Percentiles rank a stretch among this genome's conserved stretches.
Evolutionary conservation across 2,113 vertebrate species (phyloP).

Genomic region (Scytalopus superciliaris): DNA sequence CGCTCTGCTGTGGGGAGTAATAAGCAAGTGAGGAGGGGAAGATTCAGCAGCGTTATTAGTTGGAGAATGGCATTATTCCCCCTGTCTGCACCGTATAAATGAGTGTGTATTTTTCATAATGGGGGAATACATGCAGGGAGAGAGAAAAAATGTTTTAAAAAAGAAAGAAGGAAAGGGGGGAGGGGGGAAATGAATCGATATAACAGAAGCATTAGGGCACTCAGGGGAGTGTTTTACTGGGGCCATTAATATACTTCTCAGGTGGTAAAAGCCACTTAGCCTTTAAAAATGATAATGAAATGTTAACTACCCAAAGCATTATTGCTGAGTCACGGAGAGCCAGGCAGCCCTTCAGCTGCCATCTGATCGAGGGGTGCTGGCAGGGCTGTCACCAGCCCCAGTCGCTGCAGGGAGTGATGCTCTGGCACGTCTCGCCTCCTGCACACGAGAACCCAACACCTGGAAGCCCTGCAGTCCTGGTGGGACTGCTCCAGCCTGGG

Average conservation of each 20-base stretch:
- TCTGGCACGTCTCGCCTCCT: fast-evolving
- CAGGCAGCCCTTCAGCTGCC: slow-evolving; percentile 26
- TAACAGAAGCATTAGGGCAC: slow-evolving; percentile 71
- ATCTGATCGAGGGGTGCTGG: background rate
- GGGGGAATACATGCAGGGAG: slow-evolving; percentile 73
- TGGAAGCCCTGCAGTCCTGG: background rate
- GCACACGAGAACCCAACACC: fast-evolving
- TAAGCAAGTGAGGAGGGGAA: slow-evolving; percentile 60
- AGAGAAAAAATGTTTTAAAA: slow-evolving; percentile 57
- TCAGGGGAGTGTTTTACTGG: slow-evolving; percentile 69
- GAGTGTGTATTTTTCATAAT: slow-evolving; percentile 60
- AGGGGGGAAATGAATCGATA: slow-evolving; percentile 69
- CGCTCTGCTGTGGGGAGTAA: slow-evolving; percentile 73
- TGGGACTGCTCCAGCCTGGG: fast-evolving
- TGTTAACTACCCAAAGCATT: slow-evolving; percentile 72
- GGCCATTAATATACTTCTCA: slow-evolving; percentile 71
- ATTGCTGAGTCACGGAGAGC: slow-evolving; percentile 66
- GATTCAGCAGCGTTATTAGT: slow-evolving; percentile 57
- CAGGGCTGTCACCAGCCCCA: background rate
- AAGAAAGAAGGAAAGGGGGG: slow-evolving; percentile 54
- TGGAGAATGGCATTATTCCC: slow-evolving; percentile 12
- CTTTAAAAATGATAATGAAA: slow-evolving; percentile 74
- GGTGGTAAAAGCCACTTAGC: slow-evolving; percentile 73
- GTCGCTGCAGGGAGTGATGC: fast-evolving
- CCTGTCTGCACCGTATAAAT: slow-evolving; percentile 24